Conservation (phyloP, 2,888 invertebrate species). For the Pammene fasciana region DNA sequence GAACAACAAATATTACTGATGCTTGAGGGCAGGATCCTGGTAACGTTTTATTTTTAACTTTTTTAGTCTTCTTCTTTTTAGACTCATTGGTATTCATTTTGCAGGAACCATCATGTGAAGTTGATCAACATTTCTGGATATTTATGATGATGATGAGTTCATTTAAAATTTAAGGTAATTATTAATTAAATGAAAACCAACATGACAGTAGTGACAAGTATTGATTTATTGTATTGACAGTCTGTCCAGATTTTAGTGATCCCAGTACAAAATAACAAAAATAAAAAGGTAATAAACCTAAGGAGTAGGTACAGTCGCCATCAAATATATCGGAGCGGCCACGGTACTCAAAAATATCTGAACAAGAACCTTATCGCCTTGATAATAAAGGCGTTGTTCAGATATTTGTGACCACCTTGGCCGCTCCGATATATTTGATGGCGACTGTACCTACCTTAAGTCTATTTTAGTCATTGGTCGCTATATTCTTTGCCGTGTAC, state of each 20-base stretch:
- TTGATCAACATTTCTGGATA: constrained; percentile 20
- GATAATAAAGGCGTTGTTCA: too few relatives aligned
- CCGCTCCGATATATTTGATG: too few relatives aligned
- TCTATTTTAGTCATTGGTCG: too few relatives aligned
- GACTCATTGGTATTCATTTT: constrained; percentile 61
- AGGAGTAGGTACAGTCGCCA: too few relatives aligned
- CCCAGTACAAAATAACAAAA: constrained; percentile 19
- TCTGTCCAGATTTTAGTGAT: constrained; percentile 25
- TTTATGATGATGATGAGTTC: neutral
- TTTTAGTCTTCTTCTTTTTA: constrained; percentile 61
- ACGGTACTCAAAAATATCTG: too few relatives aligned
- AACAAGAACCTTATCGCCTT: too few relatives aligned
- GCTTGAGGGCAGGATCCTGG: constrained; percentile 60
- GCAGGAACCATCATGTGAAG: constrained; percentile 52
- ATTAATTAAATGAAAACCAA: constrained; percentile 7
- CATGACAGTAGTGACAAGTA: constrained; percentile 31
- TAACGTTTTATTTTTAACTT: constrained; percentile 59
- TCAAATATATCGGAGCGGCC: too few relatives aligned
- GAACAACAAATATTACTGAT: constrained; percentile 52
- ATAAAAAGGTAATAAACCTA: neutral
- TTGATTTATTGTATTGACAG: constrained; percentile 29
- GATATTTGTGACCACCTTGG: too few relatives aligned
- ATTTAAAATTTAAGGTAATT: neutral
- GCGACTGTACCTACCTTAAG: too few relatives aligned
- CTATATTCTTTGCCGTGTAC: too few relatives aligned